A percentile compares a stretch with the other conserved stretches of the same genome.
These are phyloP conservation scores for Polyommatus iphigenia DNA, from an alignment of 2,888 invertebrate species.

Conservation along the genomic window DNA sequence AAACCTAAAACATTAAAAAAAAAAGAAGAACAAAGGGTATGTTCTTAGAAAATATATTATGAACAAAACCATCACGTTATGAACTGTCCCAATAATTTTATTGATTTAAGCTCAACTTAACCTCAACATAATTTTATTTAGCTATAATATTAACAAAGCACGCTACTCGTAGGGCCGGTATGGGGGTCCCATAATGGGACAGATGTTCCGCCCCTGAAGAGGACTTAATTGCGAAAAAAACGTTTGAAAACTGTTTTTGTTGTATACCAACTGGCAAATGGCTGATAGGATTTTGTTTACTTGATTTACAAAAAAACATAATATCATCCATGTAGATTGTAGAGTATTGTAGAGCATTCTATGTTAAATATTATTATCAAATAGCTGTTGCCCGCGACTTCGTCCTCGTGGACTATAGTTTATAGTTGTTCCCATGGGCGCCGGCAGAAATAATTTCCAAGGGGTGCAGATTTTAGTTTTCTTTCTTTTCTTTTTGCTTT, in stretches of 20 bases:
- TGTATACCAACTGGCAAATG: constrained; percentile 25
- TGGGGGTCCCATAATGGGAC: constrained; percentile 35
- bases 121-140: background rate
- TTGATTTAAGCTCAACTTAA: background rate
- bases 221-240: constrained; percentile 41
- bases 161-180: background rate
- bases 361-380: too few relatives aligned
- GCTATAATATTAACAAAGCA: background rate
- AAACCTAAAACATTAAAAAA: too few relatives aligned
- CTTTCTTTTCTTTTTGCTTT: too few relatives aligned
- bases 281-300: background rate
- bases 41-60: too few relatives aligned
- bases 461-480: too few relatives aligned
- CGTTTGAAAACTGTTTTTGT: constrained; percentile 26
- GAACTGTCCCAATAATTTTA: background rate
- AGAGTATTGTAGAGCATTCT: too few relatives aligned
- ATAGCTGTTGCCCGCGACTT: too few relatives aligned
- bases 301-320: background rate
- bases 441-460: too few relatives aligned
- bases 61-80: background rate
- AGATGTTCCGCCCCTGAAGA: constrained; percentile 42
- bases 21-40: too few relatives aligned
- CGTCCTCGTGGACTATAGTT: too few relatives aligned
- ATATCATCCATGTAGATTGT: too few relatives aligned
- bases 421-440: too few relatives aligned